Conservation (phyloP, 2,113 vertebrate species). For the Hemibagrus wyckioides region DNA sequence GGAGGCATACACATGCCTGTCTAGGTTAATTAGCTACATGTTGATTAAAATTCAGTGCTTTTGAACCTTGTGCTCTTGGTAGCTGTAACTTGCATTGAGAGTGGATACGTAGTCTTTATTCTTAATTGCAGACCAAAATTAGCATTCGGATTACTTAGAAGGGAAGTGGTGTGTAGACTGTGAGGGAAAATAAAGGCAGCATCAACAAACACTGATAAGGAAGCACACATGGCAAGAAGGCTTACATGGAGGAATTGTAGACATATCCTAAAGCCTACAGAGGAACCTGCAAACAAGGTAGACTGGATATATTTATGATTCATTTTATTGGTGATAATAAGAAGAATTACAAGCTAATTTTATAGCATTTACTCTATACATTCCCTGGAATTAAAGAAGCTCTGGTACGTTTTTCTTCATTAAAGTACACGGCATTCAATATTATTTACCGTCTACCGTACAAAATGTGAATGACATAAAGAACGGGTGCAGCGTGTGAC, state of each 20-base stretch:
- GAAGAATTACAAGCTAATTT: background rate
- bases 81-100: slow-evolving; percentile 38
- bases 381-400: background rate
- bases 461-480: slow-evolving; percentile 76
- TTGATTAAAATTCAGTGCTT: slow-evolving; percentile 69
- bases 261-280: background rate
- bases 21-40: slow-evolving; percentile 64
- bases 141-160: background rate
- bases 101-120: slow-evolving; percentile 30
- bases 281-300: background rate
- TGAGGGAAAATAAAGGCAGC: slow-evolving; percentile 13
- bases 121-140: slow-evolving; percentile 32
- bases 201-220: background rate
- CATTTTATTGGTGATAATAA: background rate
- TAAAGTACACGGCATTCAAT: background rate
- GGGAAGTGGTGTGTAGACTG: background rate
- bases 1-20: slow-evolving; percentile 60
- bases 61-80: slow-evolving; percentile 56
- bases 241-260: background rate
- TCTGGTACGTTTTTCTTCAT: background rate
- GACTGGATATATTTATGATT: slow-evolving; percentile 1
- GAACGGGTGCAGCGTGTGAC: slow-evolving; percentile 74
- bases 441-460: slow-evolving; percentile 20
- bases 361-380: background rate
- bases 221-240: slow-evolving; percentile 6